Evolutionary conservation across 2,797 vertebrate genomes (phyloP).

Genomic region (Sebastes trivittatus): DNA sequence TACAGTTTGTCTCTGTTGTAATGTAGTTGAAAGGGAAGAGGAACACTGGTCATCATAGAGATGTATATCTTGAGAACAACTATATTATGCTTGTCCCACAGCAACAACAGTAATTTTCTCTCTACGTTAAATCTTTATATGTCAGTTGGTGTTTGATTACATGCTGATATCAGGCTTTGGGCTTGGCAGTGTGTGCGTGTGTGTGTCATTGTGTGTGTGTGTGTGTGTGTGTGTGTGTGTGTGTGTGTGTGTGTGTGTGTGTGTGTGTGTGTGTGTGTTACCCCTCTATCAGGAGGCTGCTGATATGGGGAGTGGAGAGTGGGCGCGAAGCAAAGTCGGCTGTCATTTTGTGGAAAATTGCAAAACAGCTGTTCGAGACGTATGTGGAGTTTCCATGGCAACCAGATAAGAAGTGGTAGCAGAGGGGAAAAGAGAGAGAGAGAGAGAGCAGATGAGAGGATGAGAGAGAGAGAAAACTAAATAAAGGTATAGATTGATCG

Average conservation of each 20-base stretch:
- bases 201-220: not conserved
- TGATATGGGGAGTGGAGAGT: slow-evolving; percentile 18
- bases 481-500: not conserved
- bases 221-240: not conserved
- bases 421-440: not conserved
- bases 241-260: slow-evolving; percentile 6
- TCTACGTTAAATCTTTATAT: not conserved
- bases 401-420: slow-evolving; percentile 57
- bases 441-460: not conserved
- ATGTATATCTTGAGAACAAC: slow-evolving; percentile 2
- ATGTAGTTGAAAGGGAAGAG: not conserved
- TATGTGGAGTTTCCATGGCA: slow-evolving; percentile 81
- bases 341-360: slow-evolving; percentile 68
- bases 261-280: slow-evolving; percentile 3
- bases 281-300: not conserved
- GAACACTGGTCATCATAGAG: not conserved
- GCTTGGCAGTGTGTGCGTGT: not conserved
- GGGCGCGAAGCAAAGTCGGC: slow-evolving; percentile 19
- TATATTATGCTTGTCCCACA: not conserved
- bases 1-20: not conserved
- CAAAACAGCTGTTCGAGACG: slow-evolving; percentile 77
- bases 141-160: slow-evolving; percentile 15
- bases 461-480: slow-evolving; percentile 8
- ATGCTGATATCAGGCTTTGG: slow-evolving; percentile 9
- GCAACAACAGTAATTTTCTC: not conserved